Base-by-base conservation (phyloP, 2,113 vertebrate genomes). In the Hemichromis elongatus region DNA sequence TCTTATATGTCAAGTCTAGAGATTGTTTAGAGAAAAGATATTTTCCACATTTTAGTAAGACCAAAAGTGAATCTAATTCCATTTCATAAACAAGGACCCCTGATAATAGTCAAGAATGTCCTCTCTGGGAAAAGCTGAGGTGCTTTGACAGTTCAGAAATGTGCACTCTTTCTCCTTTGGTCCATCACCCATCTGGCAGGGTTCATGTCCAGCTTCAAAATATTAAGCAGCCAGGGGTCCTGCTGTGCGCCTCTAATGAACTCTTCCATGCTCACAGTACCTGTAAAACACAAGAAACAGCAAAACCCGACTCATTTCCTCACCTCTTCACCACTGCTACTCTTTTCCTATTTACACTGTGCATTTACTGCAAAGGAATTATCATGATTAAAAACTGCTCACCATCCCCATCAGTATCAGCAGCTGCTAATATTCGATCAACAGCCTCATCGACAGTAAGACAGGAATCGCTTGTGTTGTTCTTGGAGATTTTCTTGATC, bases 151-250 rank as follows among this genome's bases (percentile, higher is more conserved):
- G 52, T 83, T 95, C 79, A 95, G 82, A 95, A 95, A 42, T 93
- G 85, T 7, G 95, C 91, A 5, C 94, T 96, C 88, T 88, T 94
- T n/a, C 95, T 93, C 59, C 94, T 91, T 55, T 96, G 95, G 16
- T 96, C 94, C 37, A 94, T 42, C 40, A 96, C 73, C 95, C 96
- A 96, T n/a, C 82, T 83, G 3, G 90, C 90, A 5, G 95, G 95
- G 73, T 96, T 96, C 86, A 96, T 94, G 84, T 97, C 95, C 90
- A 97, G 19, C 47, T 94, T 91, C 42, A 96, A 37, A 94, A 96
- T 95, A 84, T 91, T 96, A 12, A 95, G 91, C 50, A 97, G 92
- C 96, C 96, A 96, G 2, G 91, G 90, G 84, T 96, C 95, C 77
- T 92, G 90, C 87, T 94, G 88, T 1, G 96, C 94, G 1, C 96